Percentiles rank a stretch among this genome's conserved stretches.
Evolutionary conservation across 1,140 invertebrate species (phyloP).

Genomic region (Daktulosphaira vitifoliae): DNA sequence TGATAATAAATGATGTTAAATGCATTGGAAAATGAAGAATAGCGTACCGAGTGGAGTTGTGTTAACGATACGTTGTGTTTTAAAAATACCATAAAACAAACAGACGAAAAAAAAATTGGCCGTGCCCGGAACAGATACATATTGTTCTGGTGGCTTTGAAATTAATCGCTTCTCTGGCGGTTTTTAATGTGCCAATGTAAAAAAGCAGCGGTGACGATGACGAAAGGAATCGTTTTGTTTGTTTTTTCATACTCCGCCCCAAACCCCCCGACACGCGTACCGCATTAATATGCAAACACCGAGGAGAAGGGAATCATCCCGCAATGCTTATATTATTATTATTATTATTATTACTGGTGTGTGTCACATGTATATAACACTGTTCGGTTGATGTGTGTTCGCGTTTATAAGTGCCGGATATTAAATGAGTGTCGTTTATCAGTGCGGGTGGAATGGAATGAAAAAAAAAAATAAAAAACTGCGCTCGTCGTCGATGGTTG

Average conservation of each 20-base stretch:
- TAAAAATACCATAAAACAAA: too few species aligned
- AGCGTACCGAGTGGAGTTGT: too few species aligned
- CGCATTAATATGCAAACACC: conserved; percentile 25
- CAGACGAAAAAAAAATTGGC: neutral
- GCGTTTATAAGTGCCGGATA: conserved; percentile 17
- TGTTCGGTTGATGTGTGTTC: neutral
- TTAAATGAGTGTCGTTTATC: conserved; percentile 29
- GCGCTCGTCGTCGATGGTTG: conserved; percentile 7
- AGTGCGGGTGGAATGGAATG: neutral
- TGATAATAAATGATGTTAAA: too few species aligned
- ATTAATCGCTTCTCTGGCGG: conserved; percentile 25
- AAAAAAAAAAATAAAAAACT: neutral
- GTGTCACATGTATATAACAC: neutral
- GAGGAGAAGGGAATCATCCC: conserved; percentile 11
- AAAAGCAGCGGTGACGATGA: conserved; percentile 18
- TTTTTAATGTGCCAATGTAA: conserved; percentile 25
- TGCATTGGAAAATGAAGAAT: too few species aligned
- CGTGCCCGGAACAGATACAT: conserved; percentile 17
- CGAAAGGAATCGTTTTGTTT: neutral
- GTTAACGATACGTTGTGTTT: too few species aligned
- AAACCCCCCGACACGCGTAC: conserved; percentile 24
- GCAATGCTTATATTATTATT: too few species aligned
- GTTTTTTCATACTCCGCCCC: neutral
- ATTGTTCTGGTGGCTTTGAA: conserved; percentile 4
- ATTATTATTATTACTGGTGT: too few species aligned